Conservation (phyloP, 2,113 vertebrate species). For the Phaethornis superciliosus region DNA sequence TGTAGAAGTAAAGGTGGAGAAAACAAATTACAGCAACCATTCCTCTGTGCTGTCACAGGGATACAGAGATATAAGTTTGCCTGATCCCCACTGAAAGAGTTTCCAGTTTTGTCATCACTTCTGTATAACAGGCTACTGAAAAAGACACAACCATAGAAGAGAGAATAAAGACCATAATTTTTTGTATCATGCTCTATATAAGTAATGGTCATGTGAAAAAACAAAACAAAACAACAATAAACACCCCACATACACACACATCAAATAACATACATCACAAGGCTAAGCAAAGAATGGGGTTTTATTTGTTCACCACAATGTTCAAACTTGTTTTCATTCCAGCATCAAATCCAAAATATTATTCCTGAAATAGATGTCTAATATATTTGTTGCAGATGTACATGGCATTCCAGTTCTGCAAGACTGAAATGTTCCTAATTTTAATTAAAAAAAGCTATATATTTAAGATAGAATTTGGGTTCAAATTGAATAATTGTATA, state of each 20-base stretch:
- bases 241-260: neutral
- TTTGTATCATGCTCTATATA: neutral
- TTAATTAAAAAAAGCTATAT: neutral
- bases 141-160: neutral
- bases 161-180: neutral
- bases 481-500: neutral
- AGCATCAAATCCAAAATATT: neutral
- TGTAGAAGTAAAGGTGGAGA: neutral
- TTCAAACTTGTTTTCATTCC: neutral
- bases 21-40: neutral
- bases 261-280: neutral
- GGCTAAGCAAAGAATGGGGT: neutral
- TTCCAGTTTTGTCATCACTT: neutral
- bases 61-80: neutral
- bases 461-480: neutral
- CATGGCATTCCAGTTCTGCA: neutral
- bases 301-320: neutral
- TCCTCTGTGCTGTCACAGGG: neutral
- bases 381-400: neutral
- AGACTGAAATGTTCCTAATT: neutral
- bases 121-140: neutral
- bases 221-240: no score
- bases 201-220: neutral
- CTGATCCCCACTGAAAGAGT: neutral
- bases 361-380: neutral